Conservation (phyloP, 1,140 invertebrate genomes). For the Euwallacea fornicatus region DNA sequence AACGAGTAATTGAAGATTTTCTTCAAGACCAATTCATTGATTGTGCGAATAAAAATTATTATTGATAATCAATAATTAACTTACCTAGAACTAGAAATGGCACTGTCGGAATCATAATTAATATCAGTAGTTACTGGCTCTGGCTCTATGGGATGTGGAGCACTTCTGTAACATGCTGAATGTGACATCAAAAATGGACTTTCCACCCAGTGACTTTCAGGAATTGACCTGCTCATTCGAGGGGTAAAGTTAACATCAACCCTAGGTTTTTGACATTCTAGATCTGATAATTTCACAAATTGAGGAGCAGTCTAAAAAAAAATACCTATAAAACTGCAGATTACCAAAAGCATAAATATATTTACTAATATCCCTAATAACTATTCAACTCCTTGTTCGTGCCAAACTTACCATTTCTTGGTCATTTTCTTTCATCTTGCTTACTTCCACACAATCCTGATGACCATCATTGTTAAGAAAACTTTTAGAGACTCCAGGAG, state of each 20-base stretch:
- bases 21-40: too few relatives aligned
- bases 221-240: constrained; percentile 54
- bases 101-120: constrained; percentile 36
- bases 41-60: too few relatives aligned
- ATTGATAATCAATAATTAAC: not conserved
- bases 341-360: too few relatives aligned
- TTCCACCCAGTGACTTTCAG: constrained; percentile 67
- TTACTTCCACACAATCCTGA: too few relatives aligned
- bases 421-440: too few relatives aligned
- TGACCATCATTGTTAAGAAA: too few relatives aligned
- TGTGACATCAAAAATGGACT: constrained; percentile 63
- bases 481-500: too few relatives aligned
- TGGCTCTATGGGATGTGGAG: constrained; percentile 49
- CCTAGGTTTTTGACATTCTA: constrained; percentile 49
- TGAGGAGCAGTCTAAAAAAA: constrained; percentile 39
- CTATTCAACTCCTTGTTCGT: too few relatives aligned
- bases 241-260: constrained; percentile 47
- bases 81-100: constrained; percentile 35
- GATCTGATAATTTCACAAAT: constrained; percentile 51
- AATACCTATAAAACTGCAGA: too few relatives aligned
- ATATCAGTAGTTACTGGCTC: constrained; percentile 40
- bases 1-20: too few relatives aligned
- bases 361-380: too few relatives aligned
- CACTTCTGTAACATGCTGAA: constrained; percentile 56
- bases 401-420: too few relatives aligned